Evolutionary conservation across 2,888 invertebrate genomes (phyloP).

Genomic region (Leistus spinibarbis): DNA sequence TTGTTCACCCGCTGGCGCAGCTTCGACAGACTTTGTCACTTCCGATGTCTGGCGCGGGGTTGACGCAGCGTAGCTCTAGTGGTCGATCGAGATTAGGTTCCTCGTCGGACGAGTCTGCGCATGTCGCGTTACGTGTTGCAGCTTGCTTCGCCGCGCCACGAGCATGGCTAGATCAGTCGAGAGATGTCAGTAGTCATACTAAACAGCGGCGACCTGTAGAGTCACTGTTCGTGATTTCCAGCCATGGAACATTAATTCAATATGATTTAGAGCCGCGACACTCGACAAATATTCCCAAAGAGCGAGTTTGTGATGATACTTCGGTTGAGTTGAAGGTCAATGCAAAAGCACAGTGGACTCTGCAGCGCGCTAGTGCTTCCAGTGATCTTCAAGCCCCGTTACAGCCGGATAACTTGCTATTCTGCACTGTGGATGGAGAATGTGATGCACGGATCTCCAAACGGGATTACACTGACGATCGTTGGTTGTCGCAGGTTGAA

Average conservation of each 20-base stretch:
- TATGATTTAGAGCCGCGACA: constrained; percentile 84
- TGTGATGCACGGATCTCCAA: constrained; percentile 37
- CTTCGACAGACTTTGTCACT: constrained; percentile 71
- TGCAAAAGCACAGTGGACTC: constrained; percentile 88
- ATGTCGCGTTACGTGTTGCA: constrained; percentile 75
- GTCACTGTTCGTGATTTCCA: constrained; percentile 89
- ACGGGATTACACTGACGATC: constrained; percentile 67
- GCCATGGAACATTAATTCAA: constrained; percentile 85
- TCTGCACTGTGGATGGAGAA: constrained; percentile 55
- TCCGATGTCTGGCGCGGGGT: constrained; percentile 55
- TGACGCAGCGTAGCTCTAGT: constrained; percentile 44
- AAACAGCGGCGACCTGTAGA: constrained; percentile 69
- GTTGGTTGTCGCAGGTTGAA: constrained; percentile 96
- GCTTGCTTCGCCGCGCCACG: constrained; percentile 78
- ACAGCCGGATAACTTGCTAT: constrained; percentile 70
- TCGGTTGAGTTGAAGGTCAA: constrained; percentile 84
- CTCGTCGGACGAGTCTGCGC: constrained; percentile 72
- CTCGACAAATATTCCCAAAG: constrained; percentile 72
- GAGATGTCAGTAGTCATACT: constrained; percentile 46
- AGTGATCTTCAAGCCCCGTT: constrained; percentile 80
- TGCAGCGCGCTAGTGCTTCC: constrained; percentile 69
- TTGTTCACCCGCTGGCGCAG: constrained; percentile 82
- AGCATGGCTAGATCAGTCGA: constrained; percentile 67
- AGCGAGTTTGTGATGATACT: constrained; percentile 85
- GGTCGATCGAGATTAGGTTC: constrained; percentile 72